Base-by-base conservation (phyloP, 2,797 vertebrate species). In the Poeciliopsis presidionis region DNA sequence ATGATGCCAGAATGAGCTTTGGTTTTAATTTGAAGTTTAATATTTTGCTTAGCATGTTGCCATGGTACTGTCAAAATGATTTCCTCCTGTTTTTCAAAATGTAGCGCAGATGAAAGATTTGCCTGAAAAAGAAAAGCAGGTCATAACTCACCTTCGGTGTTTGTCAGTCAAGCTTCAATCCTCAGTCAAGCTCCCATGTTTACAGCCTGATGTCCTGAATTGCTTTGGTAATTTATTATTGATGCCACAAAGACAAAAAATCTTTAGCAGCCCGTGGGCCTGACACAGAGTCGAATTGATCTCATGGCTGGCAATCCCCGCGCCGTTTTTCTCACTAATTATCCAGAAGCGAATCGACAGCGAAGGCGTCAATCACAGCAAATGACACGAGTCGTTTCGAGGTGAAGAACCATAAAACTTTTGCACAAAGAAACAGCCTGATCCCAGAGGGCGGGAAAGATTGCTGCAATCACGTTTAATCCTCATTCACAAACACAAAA, bases 1-100 rank as follows among this genome's bases (percentile, higher is more conserved):
- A 80, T 47, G 55, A 84, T 81, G 87, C 88, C 88, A 93, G 82
- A 69, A 85, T 86, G 81, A 88, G 77, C 43, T 88, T 82, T 92
- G 89, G 83, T 86, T 91, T 86, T 86, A 76, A 91, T 92, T 89
- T 88, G 73, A 61, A 72, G 72, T 20, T 20, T 36, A 18, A 59
- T 13, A 28, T 59, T 59, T 59, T 59, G 53, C 1, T 75, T 81
- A 69, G 74, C 73, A 80, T 72, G 65, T 39, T n/a, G 7, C 53
- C 28, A 28, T 28, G 28, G 57, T 63, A n/a, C 73, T 47, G 39
- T 81, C 46, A 51, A 75, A 39, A 73, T 61, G 69, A 46, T 53
- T 7, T 59, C 49, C 2, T n/a, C 74, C 22, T 49, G 16, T 78
- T 45, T 45, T 78, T 6, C 28, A 47, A 39, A 39, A 30, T 25